Percentiles rank a stretch among this genome's conserved stretches.
These are phyloP conservation scores for Sternarchorhynchus goeldii DNA, from an alignment of 2,797 vertebrate genomes.

Conservation along the genomic window DNA sequence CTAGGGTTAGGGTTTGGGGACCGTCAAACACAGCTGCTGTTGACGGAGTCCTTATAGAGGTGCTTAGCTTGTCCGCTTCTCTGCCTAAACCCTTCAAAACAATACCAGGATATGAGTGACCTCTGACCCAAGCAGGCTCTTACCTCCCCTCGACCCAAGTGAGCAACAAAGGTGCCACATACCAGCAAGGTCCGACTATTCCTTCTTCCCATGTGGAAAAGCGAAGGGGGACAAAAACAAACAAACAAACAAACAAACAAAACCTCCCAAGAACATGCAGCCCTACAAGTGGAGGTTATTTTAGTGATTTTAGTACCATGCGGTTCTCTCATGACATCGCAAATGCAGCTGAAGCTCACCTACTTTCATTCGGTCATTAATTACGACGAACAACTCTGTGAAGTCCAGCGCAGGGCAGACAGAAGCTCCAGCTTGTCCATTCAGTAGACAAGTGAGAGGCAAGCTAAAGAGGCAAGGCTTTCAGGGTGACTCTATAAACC, in stretches of 20 bases:
- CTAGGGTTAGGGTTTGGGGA: neutral
- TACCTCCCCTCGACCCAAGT: constrained; percentile 1
- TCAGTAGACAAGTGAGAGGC: constrained; percentile 2
- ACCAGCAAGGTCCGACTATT: neutral
- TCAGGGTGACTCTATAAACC: constrained; percentile 27
- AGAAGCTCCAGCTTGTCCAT: neutral
- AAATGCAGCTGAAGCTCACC: neutral
- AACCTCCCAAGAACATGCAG: neutral
- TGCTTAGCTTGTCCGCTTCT: neutral
- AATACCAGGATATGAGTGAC: constrained; percentile 15
- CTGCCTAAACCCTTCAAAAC: neutral
- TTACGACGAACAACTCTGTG: neutral
- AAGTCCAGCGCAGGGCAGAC: neutral
- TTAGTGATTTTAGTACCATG: constrained; percentile 16
- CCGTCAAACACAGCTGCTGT: too few relatives aligned
- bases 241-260: neutral
- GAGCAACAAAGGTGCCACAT: neutral
- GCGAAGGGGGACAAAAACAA: neutral
- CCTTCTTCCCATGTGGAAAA: neutral
- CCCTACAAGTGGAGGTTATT: neutral
- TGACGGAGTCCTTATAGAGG: too few relatives aligned
- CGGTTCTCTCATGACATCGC: neutral
- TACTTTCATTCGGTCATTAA: too few relatives aligned
- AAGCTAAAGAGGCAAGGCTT: constrained; percentile 1
- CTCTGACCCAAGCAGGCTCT: neutral